Evolutionary conservation across 1,140 invertebrate species (phyloP).

Genomic region (Achatina immaculata): DNA sequence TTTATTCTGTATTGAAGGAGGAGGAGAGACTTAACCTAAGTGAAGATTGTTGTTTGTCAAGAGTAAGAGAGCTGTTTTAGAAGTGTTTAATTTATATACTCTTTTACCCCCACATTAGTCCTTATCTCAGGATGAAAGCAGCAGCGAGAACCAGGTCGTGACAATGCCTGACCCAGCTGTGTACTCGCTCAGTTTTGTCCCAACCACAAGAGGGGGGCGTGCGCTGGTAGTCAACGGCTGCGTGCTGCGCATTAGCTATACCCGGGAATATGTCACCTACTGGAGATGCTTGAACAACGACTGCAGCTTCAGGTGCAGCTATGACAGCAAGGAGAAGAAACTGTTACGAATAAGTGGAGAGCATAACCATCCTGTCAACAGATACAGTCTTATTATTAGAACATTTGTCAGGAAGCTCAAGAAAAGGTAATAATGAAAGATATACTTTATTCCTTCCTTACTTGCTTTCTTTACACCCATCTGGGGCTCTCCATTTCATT

Average conservation of each 20-base stretch:
- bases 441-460: too few relatives aligned
- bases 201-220: conserved; percentile 17
- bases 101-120: too few relatives aligned
- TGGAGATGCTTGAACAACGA: conserved; percentile 30
- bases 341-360: conserved; percentile 27
- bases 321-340: conserved; percentile 23
- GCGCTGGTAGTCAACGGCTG: conserved; percentile 21
- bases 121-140: not conserved
- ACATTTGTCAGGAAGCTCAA: conserved; percentile 24
- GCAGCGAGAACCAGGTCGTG: conserved; percentile 1
- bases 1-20: too few relatives aligned
- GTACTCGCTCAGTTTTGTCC: conserved; percentile 8
- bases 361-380: conserved; percentile 29
- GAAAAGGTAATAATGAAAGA: conserved; percentile 28
- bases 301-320: conserved; percentile 31
- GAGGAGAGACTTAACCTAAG: too few relatives aligned
- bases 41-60: too few relatives aligned
- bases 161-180: conserved; percentile 10
- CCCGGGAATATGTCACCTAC: conserved; percentile 21
- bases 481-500: not conserved
- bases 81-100: too few relatives aligned
- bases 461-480: too few relatives aligned
- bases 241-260: conserved; percentile 32
- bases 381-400: conserved; percentile 17
- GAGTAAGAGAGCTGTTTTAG: too few relatives aligned